Conservation (phyloP, 1,140 invertebrate species). For the Drosophila lacteicornis region DNA sequence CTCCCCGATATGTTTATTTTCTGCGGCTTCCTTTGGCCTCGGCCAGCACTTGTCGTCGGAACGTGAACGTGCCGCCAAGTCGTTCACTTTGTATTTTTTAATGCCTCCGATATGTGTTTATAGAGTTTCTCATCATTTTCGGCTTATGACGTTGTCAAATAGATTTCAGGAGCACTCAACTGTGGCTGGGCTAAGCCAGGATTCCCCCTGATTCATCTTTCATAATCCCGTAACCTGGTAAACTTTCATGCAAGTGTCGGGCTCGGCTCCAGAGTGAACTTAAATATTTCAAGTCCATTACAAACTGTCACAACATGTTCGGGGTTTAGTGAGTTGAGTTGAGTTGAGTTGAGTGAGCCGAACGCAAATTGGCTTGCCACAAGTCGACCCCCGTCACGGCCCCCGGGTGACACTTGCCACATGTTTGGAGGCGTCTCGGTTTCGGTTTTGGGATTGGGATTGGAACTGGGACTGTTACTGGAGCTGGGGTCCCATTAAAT, state of each 20-base stretch:
- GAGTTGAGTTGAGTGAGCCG: constrained; percentile 34
- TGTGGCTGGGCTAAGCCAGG: neutral
- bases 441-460: constrained; percentile 18
- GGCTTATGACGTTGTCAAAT: constrained; percentile 6
- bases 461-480: neutral
- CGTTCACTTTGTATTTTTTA: constrained; percentile 35
- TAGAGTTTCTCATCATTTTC: constrained; percentile 4
- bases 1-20: constrained; percentile 22
- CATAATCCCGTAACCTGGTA: constrained; percentile 16
- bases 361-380: constrained; percentile 57
- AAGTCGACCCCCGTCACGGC: constrained; percentile 22
- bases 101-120: neutral
- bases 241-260: constrained; percentile 15
- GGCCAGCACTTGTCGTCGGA: constrained; percentile 63
- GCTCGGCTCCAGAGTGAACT: constrained; percentile 12
- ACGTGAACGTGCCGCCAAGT: constrained; percentile 54
- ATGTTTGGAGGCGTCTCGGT: constrained; percentile 47
- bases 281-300: constrained; percentile 64
- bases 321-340: constrained; percentile 41
- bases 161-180: constrained; percentile 5
- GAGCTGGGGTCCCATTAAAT: constrained; percentile 45
- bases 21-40: constrained; percentile 28
- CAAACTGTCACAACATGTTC: constrained; percentile 58
- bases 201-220: constrained; percentile 14
- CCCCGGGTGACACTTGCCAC: constrained; percentile 59